Evolutionary conservation across 2,113 vertebrate genomes (phyloP).

Genomic region (Tichodroma muraria): DNA sequence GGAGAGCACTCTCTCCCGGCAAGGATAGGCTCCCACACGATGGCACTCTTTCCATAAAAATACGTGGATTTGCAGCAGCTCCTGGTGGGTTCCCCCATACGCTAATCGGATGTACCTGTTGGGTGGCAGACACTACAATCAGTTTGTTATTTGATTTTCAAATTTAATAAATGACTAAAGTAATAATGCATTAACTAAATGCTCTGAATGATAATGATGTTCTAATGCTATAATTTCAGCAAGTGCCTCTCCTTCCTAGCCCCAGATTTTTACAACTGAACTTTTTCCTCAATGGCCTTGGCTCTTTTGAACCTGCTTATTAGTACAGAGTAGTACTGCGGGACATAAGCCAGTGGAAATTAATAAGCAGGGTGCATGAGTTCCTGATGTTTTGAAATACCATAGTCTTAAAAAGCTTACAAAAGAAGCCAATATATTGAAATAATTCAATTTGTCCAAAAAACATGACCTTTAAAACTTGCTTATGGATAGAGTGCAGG

Average conservation of each 20-base stretch:
- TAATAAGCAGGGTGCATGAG: not conserved
- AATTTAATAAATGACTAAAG: not conserved
- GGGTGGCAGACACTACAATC: not conserved
- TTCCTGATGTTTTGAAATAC: not conserved
- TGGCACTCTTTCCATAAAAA: constrained; percentile 61
- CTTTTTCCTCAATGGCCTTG: not conserved
- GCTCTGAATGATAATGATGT: not conserved
- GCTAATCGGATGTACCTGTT: not conserved
- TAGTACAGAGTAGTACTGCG: not conserved
- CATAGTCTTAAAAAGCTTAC: not conserved
- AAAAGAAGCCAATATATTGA: not conserved
- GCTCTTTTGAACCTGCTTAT: not conserved
- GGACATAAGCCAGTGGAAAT: not conserved
- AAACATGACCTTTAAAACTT: not conserved
- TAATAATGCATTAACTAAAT: not conserved
- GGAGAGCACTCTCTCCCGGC: not conserved
- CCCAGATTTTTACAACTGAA: not conserved
- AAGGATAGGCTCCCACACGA: constrained; percentile 55
- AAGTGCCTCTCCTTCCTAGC: not conserved
- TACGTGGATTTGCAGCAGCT: accelerated
- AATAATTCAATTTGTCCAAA: not conserved
- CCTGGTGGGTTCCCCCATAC: not conserved
- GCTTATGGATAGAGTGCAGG: not conserved
- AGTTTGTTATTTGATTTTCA: not conserved
- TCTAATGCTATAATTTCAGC: not conserved